Percentiles rank a stretch among this genome's conserved stretches.
Conservation (phyloP, 2,797 vertebrate species). For the Alcedo quadribrachys region DNA sequence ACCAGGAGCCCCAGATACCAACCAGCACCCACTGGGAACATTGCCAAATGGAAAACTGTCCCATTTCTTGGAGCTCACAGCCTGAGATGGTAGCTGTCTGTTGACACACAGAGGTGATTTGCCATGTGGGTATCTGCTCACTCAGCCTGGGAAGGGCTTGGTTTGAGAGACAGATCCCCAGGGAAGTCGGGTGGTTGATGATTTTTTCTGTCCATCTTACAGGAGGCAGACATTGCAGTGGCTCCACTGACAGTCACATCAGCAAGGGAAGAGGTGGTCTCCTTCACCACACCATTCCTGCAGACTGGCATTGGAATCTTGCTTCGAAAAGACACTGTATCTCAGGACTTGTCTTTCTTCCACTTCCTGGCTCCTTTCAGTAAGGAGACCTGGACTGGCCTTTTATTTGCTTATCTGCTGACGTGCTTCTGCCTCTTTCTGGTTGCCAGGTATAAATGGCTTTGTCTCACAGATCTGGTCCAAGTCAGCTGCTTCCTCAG, state of each 20-base stretch:
- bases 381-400: slow-evolving; percentile 86
- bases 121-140: accelerated
- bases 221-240: slow-evolving; percentile 90
- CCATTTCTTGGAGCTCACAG: not conserved
- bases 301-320: slow-evolving; percentile 90
- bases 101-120: not conserved
- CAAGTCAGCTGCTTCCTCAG: not conserved
- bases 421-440: slow-evolving; percentile 87
- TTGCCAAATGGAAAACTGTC: not conserved
- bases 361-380: slow-evolving; percentile 88
- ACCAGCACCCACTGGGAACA: not conserved
- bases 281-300: slow-evolving; percentile 91
- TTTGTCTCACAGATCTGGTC: not conserved
- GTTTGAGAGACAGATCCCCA: not conserved
- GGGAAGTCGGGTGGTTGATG: not conserved
- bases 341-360: slow-evolving; percentile 80
- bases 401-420: slow-evolving; percentile 84
- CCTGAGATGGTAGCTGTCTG: not conserved
- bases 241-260: slow-evolving; percentile 89
- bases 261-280: slow-evolving; percentile 83
- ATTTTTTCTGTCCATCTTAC: not conserved
- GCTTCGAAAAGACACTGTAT: slow-evolving; percentile 80
- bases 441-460: slow-evolving; percentile 80
- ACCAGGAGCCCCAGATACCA: not conserved
- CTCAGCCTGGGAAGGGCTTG: not conserved